Conservation (phyloP, 2,113 vertebrate genomes). For the Pongo pygmaeus region DNA sequence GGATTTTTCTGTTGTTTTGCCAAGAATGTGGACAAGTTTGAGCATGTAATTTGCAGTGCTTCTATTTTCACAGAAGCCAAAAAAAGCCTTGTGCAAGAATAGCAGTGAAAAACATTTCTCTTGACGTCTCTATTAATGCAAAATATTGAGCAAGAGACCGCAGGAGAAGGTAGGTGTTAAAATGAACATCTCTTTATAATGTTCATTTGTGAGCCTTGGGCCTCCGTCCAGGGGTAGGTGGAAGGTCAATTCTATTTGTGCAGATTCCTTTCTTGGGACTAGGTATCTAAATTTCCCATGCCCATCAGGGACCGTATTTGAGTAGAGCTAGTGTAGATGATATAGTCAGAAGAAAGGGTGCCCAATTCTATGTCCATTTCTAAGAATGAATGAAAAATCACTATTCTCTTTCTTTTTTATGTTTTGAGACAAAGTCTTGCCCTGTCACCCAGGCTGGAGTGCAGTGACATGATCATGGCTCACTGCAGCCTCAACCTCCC, state of each 20-base stretch:
- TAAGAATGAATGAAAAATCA: conserved; percentile 10
- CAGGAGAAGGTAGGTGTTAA: conserved; percentile 32
- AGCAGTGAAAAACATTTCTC: conserved; percentile 69
- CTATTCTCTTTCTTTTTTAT: too few species aligned
- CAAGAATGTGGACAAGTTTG: conserved; percentile 77
- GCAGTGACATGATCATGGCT: too few species aligned
- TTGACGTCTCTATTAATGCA: conserved; percentile 74
- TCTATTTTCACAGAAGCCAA: conserved; percentile 76
- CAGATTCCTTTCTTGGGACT: conserved; percentile 2
- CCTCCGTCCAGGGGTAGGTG: neutral
- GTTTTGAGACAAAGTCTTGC: too few species aligned
- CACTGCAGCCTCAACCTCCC: too few species aligned
- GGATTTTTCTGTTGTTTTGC: conserved; percentile 68
- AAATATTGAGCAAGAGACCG: conserved; percentile 34
- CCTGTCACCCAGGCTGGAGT: too few species aligned
- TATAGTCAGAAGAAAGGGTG: neutral
- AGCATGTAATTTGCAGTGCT: conserved; percentile 68
- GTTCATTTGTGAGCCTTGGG: neutral
- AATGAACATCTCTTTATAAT: neutral
- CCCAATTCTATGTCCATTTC: neutral
- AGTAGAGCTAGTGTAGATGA: neutral
- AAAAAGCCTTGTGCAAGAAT: conserved; percentile 73
- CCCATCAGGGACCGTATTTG: neutral
- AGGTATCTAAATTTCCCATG: conserved; percentile 13
- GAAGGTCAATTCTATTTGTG: conserved; percentile 24